Percentiles rank a stretch among this genome's conserved stretches.
Evolutionary conservation across 1,140 invertebrate genomes (phyloP).

Genomic region (Lordiphosa mommai): DNA sequence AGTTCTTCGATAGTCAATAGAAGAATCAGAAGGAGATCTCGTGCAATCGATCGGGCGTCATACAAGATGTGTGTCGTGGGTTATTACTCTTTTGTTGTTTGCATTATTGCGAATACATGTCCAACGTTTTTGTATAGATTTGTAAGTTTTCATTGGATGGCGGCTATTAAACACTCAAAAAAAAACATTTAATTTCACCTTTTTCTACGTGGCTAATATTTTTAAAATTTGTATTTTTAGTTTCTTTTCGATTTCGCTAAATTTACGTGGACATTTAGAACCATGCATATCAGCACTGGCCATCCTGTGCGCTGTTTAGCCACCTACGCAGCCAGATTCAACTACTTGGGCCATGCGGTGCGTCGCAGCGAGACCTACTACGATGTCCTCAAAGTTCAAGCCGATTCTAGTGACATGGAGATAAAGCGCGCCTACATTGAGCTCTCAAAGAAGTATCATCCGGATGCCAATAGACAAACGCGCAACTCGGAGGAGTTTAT

Average conservation of each 20-base stretch:
- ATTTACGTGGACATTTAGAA: constrained; percentile 34
- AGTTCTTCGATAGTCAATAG: too few relatives aligned
- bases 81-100: too few relatives aligned
- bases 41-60: too few relatives aligned
- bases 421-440: constrained; percentile 49
- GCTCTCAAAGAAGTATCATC: constrained; percentile 57
- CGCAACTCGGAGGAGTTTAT: constrained; percentile 37
- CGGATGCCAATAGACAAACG: constrained; percentile 20
- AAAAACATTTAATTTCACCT: constrained; percentile 6
- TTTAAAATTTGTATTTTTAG: constrained; percentile 15
- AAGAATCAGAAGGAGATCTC: too few relatives aligned
- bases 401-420: constrained; percentile 23
- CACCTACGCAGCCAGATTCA: constrained; percentile 8
- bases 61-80: too few relatives aligned
- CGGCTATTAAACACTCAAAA: constrained; percentile 7
- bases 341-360: background rate
- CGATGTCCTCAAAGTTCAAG: constrained; percentile 45
- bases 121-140: too few relatives aligned
- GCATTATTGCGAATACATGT: too few relatives aligned
- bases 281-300: constrained; percentile 1
- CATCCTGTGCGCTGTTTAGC: constrained; percentile 19
- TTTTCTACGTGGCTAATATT: constrained; percentile 1
- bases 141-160: constrained; percentile 3
- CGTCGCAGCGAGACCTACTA: constrained; percentile 29
- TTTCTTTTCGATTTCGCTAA: constrained; percentile 9